Evolutionary conservation across 37 sponge, comb jelly and placozoan species (phyloP), one percentile per base, ranked within the genome.

Genomic region (Halichondria panicea): DNA sequence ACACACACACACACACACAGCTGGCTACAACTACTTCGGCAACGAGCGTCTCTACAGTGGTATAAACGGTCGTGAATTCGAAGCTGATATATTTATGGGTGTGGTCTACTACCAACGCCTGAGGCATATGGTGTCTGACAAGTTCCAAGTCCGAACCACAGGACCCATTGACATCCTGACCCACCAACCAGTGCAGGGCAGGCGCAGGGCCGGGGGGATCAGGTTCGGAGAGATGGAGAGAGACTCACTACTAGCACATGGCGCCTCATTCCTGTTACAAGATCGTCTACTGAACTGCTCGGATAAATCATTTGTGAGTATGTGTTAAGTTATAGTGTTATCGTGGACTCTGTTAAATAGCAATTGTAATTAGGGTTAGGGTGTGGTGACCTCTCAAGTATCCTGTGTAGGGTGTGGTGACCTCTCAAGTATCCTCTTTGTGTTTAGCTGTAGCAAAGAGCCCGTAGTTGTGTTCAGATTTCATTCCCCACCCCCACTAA

Each of bases 101-200:
- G 76, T 80, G 4, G 88, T 98, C 25, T 98, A 98, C 79, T 98
- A 98, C 63, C 99, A 98, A 66, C 69, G 99, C 40, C 69, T 98
- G 43, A 89, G 99, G 34, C 99, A 98, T 78, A 98, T 98, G 99
- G 93, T 98, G 19, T 80, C 95, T 0, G 99, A 98, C 70, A 98
- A 98, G 72, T 98, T 88, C 59, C 99, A 98, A 85, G 96, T 95
- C 27, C 82, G 99, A 2, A 98, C 99, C 0, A 98, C 99, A 24
- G 99, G 99, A n/a, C 95, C 99, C 6, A 84, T 98, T 53, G 95
- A 98, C 76, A 81, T 76, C 28, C 75, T 98, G 8, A 98, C 99
- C 11, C 91, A 93, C 61, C 99, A 98, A 60, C 99, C 99, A 48
- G 88, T 96, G 58, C 76, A 94, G 71, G 96, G 93, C 21, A 54